Evolutionary conservation across 2,888 invertebrate species (phyloP).

Genomic region (Pammene aurita): DNA sequence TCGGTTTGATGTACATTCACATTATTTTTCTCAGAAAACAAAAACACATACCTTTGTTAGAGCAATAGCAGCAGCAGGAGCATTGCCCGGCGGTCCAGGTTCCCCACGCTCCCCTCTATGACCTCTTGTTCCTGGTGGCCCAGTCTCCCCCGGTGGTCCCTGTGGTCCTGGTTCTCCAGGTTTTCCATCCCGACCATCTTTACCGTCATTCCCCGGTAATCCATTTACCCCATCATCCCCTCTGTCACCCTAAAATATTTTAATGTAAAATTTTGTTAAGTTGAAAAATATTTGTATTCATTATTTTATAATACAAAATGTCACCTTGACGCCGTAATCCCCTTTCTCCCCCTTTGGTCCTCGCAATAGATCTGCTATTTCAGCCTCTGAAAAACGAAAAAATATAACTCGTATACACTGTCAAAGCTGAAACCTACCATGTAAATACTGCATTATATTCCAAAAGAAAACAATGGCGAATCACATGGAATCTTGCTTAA

Average conservation of each 20-base stretch:
- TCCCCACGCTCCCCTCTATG: slow-evolving; percentile 45
- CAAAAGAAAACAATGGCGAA: slow-evolving; percentile 3
- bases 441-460: neutral
- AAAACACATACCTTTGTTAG: slow-evolving; percentile 23
- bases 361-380: slow-evolving; percentile 54
- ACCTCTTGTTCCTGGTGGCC: slow-evolving; percentile 45
- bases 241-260: slow-evolving; percentile 81
- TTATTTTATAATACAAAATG: neutral
- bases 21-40: too few relatives aligned
- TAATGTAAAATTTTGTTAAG: too few relatives aligned
- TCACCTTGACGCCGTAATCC: slow-evolving; percentile 54
- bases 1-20: too few relatives aligned
- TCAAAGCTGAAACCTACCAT: neutral
- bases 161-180: slow-evolving; percentile 86
- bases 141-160: slow-evolving; percentile 82
- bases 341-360: slow-evolving; percentile 62
- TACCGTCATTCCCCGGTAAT: slow-evolving; percentile 58
- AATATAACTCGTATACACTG: neutral
- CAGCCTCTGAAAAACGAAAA: slow-evolving; percentile 55
- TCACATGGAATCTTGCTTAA: slow-evolving; percentile 43
- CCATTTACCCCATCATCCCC: slow-evolving; percentile 88
- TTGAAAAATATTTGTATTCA: too few relatives aligned
- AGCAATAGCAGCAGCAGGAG: slow-evolving; percentile 15
- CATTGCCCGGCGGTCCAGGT: slow-evolving; percentile 42
- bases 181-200: slow-evolving; percentile 79